phyloP scores from a whole-genome alignment of 2,888 invertebrate genomes.

The Ormyrus pomaceus region DNA sequence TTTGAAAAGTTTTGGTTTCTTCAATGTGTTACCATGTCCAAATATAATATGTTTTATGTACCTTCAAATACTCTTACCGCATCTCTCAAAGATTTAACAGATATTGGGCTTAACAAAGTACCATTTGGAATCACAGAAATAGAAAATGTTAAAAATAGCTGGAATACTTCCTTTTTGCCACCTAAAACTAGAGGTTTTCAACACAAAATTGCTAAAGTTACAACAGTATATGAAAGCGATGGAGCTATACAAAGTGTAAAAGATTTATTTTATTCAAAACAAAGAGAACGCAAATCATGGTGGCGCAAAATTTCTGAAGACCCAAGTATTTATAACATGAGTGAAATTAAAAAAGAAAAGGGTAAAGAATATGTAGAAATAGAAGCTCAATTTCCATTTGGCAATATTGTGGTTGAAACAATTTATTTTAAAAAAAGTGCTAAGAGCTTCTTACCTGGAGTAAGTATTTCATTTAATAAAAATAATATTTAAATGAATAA shows the following conservation, averaged over 20 bases:
- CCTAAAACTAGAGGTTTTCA: constrained; percentile 46
- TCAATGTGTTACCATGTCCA: constrained; percentile 76
- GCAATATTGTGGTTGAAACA: constrained; percentile 81
- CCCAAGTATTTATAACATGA: constrained; percentile 83
- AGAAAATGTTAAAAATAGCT: constrained; percentile 62
- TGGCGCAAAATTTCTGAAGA: constrained; percentile 84
- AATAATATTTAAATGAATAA: too few species aligned
- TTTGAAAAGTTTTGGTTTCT: constrained; percentile 79
- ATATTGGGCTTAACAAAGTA: constrained; percentile 55
- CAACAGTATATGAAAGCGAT: constrained; percentile 66
- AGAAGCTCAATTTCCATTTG: constrained; percentile 81
- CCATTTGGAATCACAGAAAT: constrained; percentile 69
- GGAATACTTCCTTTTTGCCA: constrained; percentile 62
- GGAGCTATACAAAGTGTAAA: constrained; percentile 74
- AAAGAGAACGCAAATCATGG: constrained; percentile 88
- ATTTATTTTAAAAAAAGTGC: constrained; percentile 72
- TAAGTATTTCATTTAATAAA: constrained; percentile 41
- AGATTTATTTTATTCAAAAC: constrained; percentile 85
- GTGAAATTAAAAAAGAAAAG: constrained; percentile 77
- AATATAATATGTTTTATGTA: constrained; percentile 76
- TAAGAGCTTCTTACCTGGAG: constrained; percentile 60
- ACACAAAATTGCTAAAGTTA: constrained; percentile 65
- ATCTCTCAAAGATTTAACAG: constrained; percentile 59
- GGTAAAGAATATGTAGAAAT: constrained; percentile 79
- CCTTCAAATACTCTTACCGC: constrained; percentile 59